Evolutionary conservation across 2,888 invertebrate species (phyloP).

Genomic region (Eremobia ochroleuca): DNA sequence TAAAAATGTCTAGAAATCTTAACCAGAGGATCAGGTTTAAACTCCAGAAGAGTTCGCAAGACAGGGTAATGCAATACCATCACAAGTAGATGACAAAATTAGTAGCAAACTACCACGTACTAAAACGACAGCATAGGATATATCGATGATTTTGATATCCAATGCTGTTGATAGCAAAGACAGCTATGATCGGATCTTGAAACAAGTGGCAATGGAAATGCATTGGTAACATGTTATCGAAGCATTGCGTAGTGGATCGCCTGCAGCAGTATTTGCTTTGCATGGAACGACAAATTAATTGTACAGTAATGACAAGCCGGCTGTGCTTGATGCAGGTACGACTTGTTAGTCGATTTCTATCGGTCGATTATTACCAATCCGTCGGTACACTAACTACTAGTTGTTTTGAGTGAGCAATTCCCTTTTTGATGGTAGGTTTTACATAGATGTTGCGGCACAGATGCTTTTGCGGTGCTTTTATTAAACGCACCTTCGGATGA

Average conservation of each 20-base stretch:
- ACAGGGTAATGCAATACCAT: slow-evolving; percentile 54
- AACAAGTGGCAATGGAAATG: slow-evolving; percentile 35
- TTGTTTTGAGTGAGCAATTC: slow-evolving; percentile 64
- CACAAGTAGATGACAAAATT: slow-evolving; percentile 50
- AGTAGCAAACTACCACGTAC: slow-evolving; percentile 41
- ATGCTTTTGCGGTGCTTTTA: background rate
- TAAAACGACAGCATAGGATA: background rate
- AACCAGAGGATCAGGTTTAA: slow-evolving; percentile 38
- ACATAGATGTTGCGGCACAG: slow-evolving; percentile 30
- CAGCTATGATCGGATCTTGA: background rate
- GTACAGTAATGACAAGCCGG: slow-evolving; percentile 84
- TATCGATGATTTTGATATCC: slow-evolving; percentile 19
- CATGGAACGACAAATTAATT: slow-evolving; percentile 83
- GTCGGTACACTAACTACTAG: slow-evolving; percentile 67
- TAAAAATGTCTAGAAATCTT: slow-evolving; percentile 39
- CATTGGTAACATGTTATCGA: slow-evolving; percentile 48
- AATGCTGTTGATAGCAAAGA: slow-evolving; percentile 18
- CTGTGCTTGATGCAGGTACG: slow-evolving; percentile 62
- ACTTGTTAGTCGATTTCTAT: slow-evolving; percentile 74
- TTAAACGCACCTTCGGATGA: background rate
- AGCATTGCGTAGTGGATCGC: slow-evolving; percentile 65
- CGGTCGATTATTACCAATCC: slow-evolving; percentile 70
- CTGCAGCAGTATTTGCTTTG: slow-evolving; percentile 79
- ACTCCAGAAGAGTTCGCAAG: slow-evolving; percentile 32
- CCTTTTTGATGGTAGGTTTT: slow-evolving; percentile 59